Percentiles rank a stretch among this genome's conserved stretches.
Conservation (phyloP, 2,113 vertebrate genomes). For the Bos taurus region ARS-UCD2.0 NC_037355.1:3522501-3523000, state of each 20-base stretch:
- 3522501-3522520: neutral
- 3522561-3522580: neutral
- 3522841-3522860: neutral
- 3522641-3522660: neutral
- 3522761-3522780: accelerated
- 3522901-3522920: neutral
- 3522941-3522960: neutral
- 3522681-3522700: neutral
- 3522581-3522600: neutral
- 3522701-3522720: accelerated
- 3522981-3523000: neutral
- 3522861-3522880: neutral
- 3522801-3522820: too few relatives aligned
- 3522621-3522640: neutral
- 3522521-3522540: accelerated
- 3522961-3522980: neutral
- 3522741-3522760: neutral
- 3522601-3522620: neutral
- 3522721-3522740: neutral
- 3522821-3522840: too few relatives aligned
- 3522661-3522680: neutral
- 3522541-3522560: neutral
- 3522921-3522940: neutral
- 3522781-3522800: too few relatives aligned
- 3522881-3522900: neutral